Evolutionary conservation across 2,113 vertebrate species (phyloP), one percentile per base, ranked within the genome.

Genomic region (Okapia johnstoni): DNA sequence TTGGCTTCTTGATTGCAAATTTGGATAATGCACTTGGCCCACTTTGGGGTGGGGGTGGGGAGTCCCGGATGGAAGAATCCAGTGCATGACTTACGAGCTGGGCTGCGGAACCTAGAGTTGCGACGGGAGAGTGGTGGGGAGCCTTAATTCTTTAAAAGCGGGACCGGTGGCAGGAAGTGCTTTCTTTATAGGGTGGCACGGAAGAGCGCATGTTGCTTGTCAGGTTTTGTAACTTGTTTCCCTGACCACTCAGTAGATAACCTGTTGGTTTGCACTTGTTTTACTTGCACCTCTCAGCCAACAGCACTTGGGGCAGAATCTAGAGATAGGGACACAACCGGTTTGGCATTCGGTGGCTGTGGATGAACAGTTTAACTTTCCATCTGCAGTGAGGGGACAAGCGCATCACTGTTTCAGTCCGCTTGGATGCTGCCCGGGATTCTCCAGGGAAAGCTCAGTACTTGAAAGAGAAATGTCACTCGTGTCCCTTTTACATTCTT

Each of bases 121-220:
- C 66, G 28, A 43, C 52, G 12, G 33, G 54, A 46, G 15, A 48
- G 43, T 46, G 58, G 70, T 36, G 30, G 21, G 25, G 61, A 92
- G 15, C 12, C 36, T 79, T 43, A 46, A 60, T 86, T 86, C 57
- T 86, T 57, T 57, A 36, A 50, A 36, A 96, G 77, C 52, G 17
- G 88, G 57, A 63, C 57, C 76, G 2, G 46, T 88, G 89, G 90
- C 92, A 97, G 97, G 96, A 97, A 98, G 96, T 93, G 92, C 91
- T 89, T 90, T 77, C 88, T 89, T 90, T 70, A 7, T 13, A 16
- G 84, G 15, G 21, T 73, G 55, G 57, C 25, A 77, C 30, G 19
- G 80, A 95, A 96, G 93, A 94, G 85, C 58, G 80, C 14, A 25
- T 36, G 63, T 90, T 93, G 57, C 93, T 58, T 73, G 50, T 63